A percentile compares a stretch with the other conserved stretches of the same genome.
These are phyloP conservation scores for Heliconius cydno DNA, from an alignment of 2,888 invertebrate genomes.

Conservation along the genomic window DNA sequence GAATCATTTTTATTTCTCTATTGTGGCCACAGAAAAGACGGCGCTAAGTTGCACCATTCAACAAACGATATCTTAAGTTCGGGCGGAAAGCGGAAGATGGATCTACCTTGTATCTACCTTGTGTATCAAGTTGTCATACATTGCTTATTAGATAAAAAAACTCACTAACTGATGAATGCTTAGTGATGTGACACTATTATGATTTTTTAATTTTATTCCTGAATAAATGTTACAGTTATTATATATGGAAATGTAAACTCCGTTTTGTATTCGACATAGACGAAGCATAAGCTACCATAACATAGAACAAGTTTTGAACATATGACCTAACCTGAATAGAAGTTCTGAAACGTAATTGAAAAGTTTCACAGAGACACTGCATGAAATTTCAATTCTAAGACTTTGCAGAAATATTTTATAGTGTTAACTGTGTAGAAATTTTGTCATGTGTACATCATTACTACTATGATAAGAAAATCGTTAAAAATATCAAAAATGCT, in stretches of 20 bases:
- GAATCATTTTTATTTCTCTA: too few species aligned
- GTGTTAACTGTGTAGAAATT: not conserved
- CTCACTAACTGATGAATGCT: not conserved
- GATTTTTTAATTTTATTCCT: not conserved
- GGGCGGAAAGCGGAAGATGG: not conserved
- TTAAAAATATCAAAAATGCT: not conserved
- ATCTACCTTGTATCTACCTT: too few species aligned
- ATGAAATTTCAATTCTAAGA: conserved; percentile 2
- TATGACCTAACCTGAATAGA: conserved; percentile 3
- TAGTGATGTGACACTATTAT: not conserved
- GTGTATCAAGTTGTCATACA: too few species aligned
- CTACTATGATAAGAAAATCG: too few species aligned
- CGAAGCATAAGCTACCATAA: not conserved
- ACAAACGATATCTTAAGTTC: not conserved
- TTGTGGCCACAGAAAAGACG: too few species aligned
- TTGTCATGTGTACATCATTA: too few species aligned
- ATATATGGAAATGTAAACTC: not conserved
- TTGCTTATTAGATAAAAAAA: too few species aligned
- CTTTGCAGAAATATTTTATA: not conserved
- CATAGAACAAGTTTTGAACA: not conserved
- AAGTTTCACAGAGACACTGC: conserved; percentile 10
- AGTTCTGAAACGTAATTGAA: conserved; percentile 5
- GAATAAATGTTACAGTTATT: not conserved
- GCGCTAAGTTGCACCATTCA: too few species aligned
- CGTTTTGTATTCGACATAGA: not conserved